phyloP scores from a whole-genome alignment of 2,113 vertebrate species.

The Irena cyanogastra region DNA sequence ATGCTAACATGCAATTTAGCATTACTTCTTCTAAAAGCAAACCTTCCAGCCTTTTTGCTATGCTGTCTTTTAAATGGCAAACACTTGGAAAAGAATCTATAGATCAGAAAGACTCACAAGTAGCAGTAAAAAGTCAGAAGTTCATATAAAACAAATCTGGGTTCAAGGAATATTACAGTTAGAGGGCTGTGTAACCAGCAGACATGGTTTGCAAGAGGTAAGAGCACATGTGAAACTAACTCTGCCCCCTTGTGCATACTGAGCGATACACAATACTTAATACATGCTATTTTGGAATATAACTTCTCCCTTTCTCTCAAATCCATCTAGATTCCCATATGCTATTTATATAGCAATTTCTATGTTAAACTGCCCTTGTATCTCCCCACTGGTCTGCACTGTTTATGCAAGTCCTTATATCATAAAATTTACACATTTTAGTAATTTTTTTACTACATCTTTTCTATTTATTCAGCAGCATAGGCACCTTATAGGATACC shows the following conservation, averaged over 20 bases:
- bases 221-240: neutral
- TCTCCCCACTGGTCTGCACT: neutral
- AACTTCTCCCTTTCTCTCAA: neutral
- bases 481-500: neutral
- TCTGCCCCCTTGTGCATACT: conserved; percentile 6
- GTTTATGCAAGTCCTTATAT: neutral
- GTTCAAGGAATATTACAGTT: neutral
- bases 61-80: conserved; percentile 19
- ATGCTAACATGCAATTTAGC: neutral
- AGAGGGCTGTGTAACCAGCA: neutral
- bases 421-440: neutral
- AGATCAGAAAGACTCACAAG: conserved; percentile 22
- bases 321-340: neutral
- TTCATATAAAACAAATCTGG: neutral
- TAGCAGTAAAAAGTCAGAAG: neutral
- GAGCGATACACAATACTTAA: neutral
- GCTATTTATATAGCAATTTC: neutral
- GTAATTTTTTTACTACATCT: neutral
- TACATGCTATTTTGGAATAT: neutral
- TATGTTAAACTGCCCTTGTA: neutral
- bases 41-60: conserved; percentile 6
- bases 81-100: neutral
- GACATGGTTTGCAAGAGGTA: neutral
- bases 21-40: conserved; percentile 43
- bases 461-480: neutral